A percentile compares a stretch with the other conserved stretches of the same genome.
phyloP scores from a whole-genome alignment of 2,888 invertebrate genomes.

The Caenorhabditis parvicauda region DNA sequence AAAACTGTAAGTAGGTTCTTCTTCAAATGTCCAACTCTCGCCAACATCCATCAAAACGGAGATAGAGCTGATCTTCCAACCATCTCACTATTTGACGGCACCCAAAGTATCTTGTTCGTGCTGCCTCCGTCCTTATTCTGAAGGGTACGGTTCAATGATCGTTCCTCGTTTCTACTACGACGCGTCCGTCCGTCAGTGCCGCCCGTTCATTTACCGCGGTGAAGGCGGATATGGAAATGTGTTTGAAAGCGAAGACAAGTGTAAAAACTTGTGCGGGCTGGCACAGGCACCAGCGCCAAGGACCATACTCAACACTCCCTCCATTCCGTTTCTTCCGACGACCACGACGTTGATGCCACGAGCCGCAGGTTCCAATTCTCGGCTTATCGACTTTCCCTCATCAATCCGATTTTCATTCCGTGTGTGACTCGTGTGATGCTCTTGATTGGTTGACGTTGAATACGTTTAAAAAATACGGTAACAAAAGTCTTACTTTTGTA shows the following conservation, averaged over 20 bases:
- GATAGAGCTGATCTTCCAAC: slow-evolving; percentile 30
- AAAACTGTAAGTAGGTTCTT: not conserved
- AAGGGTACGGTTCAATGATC: slow-evolving; percentile 45
- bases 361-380: too few species aligned
- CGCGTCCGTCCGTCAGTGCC: slow-evolving; percentile 35
- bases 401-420: too few species aligned
- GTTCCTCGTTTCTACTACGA: slow-evolving; percentile 53
- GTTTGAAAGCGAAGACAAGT: slow-evolving; percentile 49
- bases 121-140: slow-evolving; percentile 47
- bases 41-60: slow-evolving; percentile 6
- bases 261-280: slow-evolving; percentile 24
- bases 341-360: slow-evolving; percentile 1
- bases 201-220: slow-evolving; percentile 51
- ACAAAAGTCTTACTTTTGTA: too few species aligned
- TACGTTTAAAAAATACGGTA: too few species aligned
- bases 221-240: slow-evolving; percentile 47
- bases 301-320: too few species aligned
- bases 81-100: slow-evolving; percentile 15
- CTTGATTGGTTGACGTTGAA: too few species aligned
- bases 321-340: not conserved
- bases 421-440: too few species aligned
- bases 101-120: slow-evolving; percentile 26
- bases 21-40: not conserved
- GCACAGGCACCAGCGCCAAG: slow-evolving; percentile 8
- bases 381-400: too few species aligned